Base-by-base conservation (phyloP, 2,888 invertebrate genomes). In the Hecatera dysodea region DNA sequence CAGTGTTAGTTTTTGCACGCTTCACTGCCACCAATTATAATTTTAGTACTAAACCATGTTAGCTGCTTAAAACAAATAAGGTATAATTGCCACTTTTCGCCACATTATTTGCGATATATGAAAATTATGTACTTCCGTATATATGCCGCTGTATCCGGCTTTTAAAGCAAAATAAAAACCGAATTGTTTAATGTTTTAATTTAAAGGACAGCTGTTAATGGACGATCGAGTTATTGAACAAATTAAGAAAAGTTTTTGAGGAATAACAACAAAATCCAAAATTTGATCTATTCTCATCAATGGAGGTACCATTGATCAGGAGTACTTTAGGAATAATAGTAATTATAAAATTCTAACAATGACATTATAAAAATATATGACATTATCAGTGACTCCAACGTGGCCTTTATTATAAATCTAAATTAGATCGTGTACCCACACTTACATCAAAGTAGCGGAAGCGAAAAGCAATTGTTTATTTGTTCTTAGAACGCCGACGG, bases 381-480 rank as follows among this genome's bases (percentile, higher is more conserved):
- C 1, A 27, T 42, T 36, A 22, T 44, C 57, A 50, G 44, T 63
- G 12, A 17, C 39, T 22, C 2, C 17, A 53, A 19, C 2, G 9
- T 12, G n/a, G 15, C 60, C 39, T 55, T 62, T 44, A 59, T 59
- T 50, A 33, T 60, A 53, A 48, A 55, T 63, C 27, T 9, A 53
- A 79, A 59, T 78, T 48, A 53, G 42, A 72, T 48, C 60, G 55
- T 42, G 44, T 60, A 46, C 50, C 29, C 19, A 57, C 39, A 29
- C 9, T 44, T 52, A 52, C 46, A 72, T 53, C 42, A 69, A 56
- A 70, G 19, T 59, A 72, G 62, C 75, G 72, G 85, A 81, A 79
- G 68, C 59, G 29, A 74, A 60, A 76, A 68, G 52, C 12, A 76
- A 77, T 81, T 70, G 66, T 68, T 17, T 78, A 71, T 74, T 78